Evolutionary conservation across 2,888 invertebrate species (phyloP).

Genomic region (Euclidia mi): DNA sequence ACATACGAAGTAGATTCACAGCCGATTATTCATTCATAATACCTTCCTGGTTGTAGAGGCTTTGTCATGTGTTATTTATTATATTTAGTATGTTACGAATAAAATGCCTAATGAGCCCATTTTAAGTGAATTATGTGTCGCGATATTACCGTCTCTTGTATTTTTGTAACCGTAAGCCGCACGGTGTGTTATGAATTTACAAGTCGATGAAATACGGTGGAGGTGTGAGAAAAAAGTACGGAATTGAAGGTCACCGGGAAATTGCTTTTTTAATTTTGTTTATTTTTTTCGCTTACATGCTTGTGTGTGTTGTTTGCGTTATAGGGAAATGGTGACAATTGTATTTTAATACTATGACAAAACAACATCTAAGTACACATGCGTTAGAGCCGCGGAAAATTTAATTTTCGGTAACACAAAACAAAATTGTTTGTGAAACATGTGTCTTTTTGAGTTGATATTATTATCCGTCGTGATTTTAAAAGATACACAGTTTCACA

Average conservation of each 20-base stretch:
- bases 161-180: constrained; percentile 7
- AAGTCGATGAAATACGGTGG: constrained; percentile 2
- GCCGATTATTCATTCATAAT: constrained; percentile 35
- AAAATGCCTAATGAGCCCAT: constrained; percentile 28
- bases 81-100: constrained; percentile 30
- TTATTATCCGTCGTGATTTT: no score
- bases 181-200: constrained; percentile 3
- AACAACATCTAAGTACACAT: no score
- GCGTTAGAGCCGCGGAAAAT: no score
- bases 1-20: constrained; percentile 19
- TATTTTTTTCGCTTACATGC: no score
- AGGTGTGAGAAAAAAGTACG: neutral
- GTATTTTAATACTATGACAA: no score
- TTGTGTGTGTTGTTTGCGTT: no score
- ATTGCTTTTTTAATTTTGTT: no score
- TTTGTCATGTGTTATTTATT: constrained; percentile 41
- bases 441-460: no score
- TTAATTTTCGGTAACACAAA: no score
- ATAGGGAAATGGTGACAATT: no score
- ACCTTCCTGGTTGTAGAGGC: constrained; percentile 25
- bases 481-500: no score
- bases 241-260: neutral
- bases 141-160: constrained; percentile 10
- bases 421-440: no score
- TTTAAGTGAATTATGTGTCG: constrained; percentile 24